phyloP scores from a whole-genome alignment of 2,888 invertebrate genomes.

The Syrista parreyssii region DNA sequence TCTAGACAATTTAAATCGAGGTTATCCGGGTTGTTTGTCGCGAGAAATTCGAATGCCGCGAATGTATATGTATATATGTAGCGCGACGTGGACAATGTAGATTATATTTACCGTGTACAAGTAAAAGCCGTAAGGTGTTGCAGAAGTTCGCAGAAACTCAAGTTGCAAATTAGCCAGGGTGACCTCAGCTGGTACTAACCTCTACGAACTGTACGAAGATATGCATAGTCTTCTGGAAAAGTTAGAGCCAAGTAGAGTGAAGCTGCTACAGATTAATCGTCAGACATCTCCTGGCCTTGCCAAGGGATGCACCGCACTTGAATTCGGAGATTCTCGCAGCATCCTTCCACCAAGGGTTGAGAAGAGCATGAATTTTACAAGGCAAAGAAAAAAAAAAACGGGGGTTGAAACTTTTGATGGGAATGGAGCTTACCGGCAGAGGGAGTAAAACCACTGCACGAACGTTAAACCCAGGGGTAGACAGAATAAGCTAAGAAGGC shows the following conservation, averaged over 20 bases:
- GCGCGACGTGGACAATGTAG: not conserved
- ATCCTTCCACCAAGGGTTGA: not conserved
- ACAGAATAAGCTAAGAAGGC: not conserved
- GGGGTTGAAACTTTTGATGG: not conserved
- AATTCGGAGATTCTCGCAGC: not conserved
- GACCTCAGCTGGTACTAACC: not conserved
- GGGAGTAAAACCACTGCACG: not conserved
- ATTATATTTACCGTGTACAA: not conserved
- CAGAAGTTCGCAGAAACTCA: not conserved
- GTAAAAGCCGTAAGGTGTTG: not conserved
- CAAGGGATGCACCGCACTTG: not conserved
- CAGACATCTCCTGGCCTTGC: not conserved
- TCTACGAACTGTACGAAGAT: not conserved
- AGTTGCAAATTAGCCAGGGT: not conserved
- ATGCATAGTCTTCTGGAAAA: not conserved
- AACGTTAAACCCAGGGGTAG: not conserved
- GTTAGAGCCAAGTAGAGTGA: not conserved
- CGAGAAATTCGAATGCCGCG: not conserved
- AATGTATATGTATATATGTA: not conserved
- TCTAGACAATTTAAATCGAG: constrained; percentile 9
- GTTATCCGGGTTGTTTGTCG: constrained; percentile 30
- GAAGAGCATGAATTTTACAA: not conserved
- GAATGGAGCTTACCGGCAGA: not conserved
- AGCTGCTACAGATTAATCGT: not conserved
- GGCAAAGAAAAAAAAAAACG: not conserved